Evolutionary conservation across 2,888 invertebrate species (phyloP), one percentile per base, ranked within the genome.

Genomic region (Lasioglossum villosulum): DNA sequence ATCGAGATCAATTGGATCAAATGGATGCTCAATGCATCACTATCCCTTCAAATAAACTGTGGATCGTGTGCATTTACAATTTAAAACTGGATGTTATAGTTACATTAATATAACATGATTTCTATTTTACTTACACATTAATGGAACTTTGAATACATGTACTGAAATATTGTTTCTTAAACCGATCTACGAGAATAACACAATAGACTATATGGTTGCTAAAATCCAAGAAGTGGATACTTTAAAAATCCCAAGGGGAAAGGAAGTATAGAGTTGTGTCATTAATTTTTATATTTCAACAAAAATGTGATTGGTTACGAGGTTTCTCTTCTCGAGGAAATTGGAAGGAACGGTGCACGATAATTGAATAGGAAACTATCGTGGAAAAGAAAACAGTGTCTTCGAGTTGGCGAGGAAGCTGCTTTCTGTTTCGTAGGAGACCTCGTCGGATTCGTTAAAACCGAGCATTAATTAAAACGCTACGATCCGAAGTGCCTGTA

Each of bases 391-490:
- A 16, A 63, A 34, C 19, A 19, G 30, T 3, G 63, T 63, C 19
- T 63, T 19, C 63, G 14, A 19, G 63, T 8, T 30, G 19, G 14
- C 14, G 27, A 19, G 63, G 19, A 5, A 19, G 34, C 16, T 63
- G 63, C 16, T 63, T 30, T 63, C 30, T 34, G 63, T 63, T 63
- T 30, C 16, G 34, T 8, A 0, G 14, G 16, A 63, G 16, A 30
- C 23, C 0, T 39, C n/a, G 39, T 14, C 37, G 70, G n/a, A 39
- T 70, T 70, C 14, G 70, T 70, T 37, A 39, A 39, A 37, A 39
- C 5, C 23, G 37, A 12, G 68, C 70, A 39, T 83, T 78, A 78
- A 83, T 86, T 80, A 66, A 83, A 83, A 80, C 77, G 68, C 78
- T 80, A n/a, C 42, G 75, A 78, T 75, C 72, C 76, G 42, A 72